Conservation (phyloP, 2,888 invertebrate species). For the Arrhopalites spinosus region DNA sequence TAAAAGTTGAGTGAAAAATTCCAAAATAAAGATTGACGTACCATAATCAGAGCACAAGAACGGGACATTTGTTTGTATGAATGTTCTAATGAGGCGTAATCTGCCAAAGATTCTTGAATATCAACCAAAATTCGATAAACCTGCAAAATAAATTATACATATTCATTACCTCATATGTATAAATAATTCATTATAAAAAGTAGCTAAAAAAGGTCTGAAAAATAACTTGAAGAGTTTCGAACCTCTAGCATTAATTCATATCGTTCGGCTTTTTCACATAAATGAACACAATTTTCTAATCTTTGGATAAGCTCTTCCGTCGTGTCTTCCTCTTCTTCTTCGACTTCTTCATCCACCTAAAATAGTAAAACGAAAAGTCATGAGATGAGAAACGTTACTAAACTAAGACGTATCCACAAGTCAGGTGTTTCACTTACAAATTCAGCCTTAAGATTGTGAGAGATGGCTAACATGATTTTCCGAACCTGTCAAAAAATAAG, state of each 20-base stretch:
- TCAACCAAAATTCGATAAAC: slow-evolving; percentile 55
- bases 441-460: slow-evolving; percentile 52
- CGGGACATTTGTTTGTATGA: slow-evolving; percentile 56
- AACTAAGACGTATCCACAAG: no score
- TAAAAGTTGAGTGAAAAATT: no score
- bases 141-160: slow-evolving; percentile 32
- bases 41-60: slow-evolving; percentile 48
- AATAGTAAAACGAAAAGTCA: no score
- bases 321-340: slow-evolving; percentile 52
- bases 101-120: slow-evolving; percentile 55
- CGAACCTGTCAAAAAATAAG: slow-evolving; percentile 38
- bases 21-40: no score
- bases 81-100: slow-evolving; percentile 55
- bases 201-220: background rate
- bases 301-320: slow-evolving; percentile 55
- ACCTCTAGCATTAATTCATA: slow-evolving; percentile 56
- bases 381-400: no score
- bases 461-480: slow-evolving; percentile 55
- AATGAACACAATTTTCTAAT: slow-evolving; percentile 52
- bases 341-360: no score
- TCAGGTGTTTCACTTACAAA: no score
- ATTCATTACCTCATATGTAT: background rate
- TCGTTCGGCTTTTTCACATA: slow-evolving; percentile 53
- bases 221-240: no score
- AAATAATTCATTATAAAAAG: background rate